Evolutionary conservation across 2,113 vertebrate species (phyloP).

Genomic region (Coregonus clupeaformis): DNA sequence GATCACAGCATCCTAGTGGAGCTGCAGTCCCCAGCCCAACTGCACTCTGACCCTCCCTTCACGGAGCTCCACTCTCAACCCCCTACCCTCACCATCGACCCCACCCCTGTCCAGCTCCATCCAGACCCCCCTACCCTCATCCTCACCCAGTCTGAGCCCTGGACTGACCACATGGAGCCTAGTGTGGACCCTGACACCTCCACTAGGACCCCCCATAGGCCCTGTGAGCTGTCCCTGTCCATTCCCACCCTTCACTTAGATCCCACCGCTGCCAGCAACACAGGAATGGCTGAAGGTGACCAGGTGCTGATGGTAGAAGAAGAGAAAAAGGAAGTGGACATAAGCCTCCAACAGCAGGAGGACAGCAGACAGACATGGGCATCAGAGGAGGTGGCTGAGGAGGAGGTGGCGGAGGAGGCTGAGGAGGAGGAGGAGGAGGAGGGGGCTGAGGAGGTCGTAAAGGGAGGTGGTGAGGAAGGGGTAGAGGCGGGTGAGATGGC

Average conservation of each 20-base stretch:
- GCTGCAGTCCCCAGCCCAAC: slow-evolving; percentile 89
- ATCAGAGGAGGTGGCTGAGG: background rate
- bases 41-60: slow-evolving; percentile 83
- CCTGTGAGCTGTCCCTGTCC: slow-evolving; percentile 83
- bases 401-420: slow-evolving; percentile 27
- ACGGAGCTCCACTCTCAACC: slow-evolving; percentile 62
- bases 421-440: slow-evolving; percentile 25
- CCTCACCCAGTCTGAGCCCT: slow-evolving; percentile 40
- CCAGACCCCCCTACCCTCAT: slow-evolving; percentile 52
- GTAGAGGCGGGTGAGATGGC: slow-evolving; percentile 28
- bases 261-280: slow-evolving; percentile 79
- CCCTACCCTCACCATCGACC: slow-evolving; percentile 42
- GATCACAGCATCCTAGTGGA: slow-evolving; percentile 91
- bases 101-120: slow-evolving; percentile 51
- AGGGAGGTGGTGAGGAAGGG: slow-evolving; percentile 42
- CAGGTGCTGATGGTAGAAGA: slow-evolving; percentile 74
- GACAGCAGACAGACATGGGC: background rate
- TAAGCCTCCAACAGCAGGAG: slow-evolving; percentile 31
- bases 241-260: slow-evolving; percentile 70
- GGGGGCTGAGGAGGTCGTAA: slow-evolving; percentile 31
- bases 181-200: slow-evolving; percentile 78
- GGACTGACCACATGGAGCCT: slow-evolving; percentile 64
- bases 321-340: slow-evolving; percentile 43
- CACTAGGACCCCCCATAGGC: slow-evolving; percentile 86
- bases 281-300: slow-evolving; percentile 87